These are phyloP conservation scores for Diuraphis noxia DNA, from an alignment of 1,140 invertebrate genomes.

Conservation along the genomic window DNA sequence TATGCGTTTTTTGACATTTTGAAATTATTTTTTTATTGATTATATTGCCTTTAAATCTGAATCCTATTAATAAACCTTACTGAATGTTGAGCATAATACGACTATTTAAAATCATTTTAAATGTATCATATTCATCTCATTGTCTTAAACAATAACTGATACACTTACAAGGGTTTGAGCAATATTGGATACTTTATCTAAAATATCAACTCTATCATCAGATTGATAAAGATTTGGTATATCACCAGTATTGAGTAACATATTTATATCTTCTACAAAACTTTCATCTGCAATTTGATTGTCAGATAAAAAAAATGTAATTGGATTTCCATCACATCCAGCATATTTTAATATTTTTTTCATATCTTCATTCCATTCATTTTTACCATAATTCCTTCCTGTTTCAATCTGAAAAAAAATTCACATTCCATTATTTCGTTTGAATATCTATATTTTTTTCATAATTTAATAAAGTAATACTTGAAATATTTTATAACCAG, in stretches of 20 bases:
- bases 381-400: slow-evolving; percentile 74
- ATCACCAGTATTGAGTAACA: slow-evolving; percentile 89
- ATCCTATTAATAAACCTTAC: too few species aligned
- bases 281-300: slow-evolving; percentile 81
- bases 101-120: background rate
- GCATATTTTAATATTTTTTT: slow-evolving; percentile 77
- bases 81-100: background rate
- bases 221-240: slow-evolving; percentile 86
- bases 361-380: slow-evolving; percentile 88
- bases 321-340: slow-evolving; percentile 80
- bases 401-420: slow-evolving; percentile 71
- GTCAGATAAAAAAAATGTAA: slow-evolving; percentile 86
- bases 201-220: slow-evolving; percentile 90
- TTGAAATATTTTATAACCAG: slow-evolving; percentile 69
- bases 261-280: slow-evolving; percentile 93
- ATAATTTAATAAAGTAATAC: slow-evolving; percentile 57
- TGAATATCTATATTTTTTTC: background rate
- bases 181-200: slow-evolving; percentile 84
- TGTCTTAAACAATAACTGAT: background rate
- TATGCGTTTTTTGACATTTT: too few species aligned
- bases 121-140: background rate
- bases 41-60: too few species aligned
- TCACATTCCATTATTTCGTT: background rate
- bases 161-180: slow-evolving; percentile 66
- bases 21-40: too few species aligned